Conservation (phyloP, 2,113 vertebrate species). For the Silurus glanis region DNA sequence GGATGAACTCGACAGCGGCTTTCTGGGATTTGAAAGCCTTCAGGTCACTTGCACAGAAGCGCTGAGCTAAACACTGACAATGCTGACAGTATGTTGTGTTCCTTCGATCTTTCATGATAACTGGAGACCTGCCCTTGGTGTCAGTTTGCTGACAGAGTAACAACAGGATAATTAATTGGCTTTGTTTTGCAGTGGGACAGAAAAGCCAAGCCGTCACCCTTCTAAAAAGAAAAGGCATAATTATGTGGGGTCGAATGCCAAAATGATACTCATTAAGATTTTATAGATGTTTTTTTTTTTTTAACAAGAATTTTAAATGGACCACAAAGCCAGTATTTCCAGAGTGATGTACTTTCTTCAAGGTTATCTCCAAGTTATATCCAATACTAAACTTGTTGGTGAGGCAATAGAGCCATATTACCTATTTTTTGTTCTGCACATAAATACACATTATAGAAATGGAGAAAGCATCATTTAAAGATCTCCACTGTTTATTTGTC, state of each 20-base stretch:
- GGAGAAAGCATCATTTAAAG: not conserved
- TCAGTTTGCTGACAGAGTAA: slow-evolving; percentile 34
- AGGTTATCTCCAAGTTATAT: not conserved
- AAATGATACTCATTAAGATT: slow-evolving; percentile 12
- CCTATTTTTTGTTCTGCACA: no score
- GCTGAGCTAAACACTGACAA: slow-evolving; percentile 2
- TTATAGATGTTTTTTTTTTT: not conserved
- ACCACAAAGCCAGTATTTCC: not conserved
- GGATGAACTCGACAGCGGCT: not conserved
- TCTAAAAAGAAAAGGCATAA: not conserved
- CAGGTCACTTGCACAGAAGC: not conserved
- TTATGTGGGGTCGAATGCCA: not conserved
- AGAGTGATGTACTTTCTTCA: not conserved
- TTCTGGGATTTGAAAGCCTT: slow-evolving; percentile 2
- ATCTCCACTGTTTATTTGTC: not conserved
- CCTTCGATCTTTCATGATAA: slow-evolving; percentile 4
- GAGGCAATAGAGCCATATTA: no score
- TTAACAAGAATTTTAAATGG: not conserved
- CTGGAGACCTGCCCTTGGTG: slow-evolving; percentile 5
- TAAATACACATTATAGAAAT: not conserved
- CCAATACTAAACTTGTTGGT: not conserved
- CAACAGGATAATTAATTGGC: slow-evolving; percentile 25
- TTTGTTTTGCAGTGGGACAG: slow-evolving; percentile 22
- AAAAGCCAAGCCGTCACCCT: not conserved
- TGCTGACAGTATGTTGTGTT: slow-evolving; percentile 3